Evolutionary conservation across 1,140 invertebrate genomes (phyloP).

Genomic region (Drosophila subpulchrella): DNA sequence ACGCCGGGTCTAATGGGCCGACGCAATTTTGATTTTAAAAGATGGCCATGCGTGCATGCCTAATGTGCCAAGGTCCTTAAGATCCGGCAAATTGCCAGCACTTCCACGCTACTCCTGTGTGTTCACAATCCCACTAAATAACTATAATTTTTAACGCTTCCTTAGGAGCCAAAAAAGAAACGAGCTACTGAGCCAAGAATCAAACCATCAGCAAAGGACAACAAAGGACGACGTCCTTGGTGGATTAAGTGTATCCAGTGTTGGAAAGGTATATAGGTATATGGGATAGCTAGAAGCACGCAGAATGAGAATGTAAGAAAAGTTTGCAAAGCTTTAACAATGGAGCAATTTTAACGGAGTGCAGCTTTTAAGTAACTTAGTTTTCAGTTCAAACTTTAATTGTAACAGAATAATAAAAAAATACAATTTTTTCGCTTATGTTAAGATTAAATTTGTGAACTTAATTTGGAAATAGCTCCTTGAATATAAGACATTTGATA

Average conservation of each 20-base stretch:
- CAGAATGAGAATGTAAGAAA: background rate
- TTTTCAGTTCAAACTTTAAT: too few relatives aligned
- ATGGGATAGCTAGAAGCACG: background rate
- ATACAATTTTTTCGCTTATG: too few relatives aligned
- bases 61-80: slow-evolving; percentile 61
- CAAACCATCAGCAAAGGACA: slow-evolving; percentile 45
- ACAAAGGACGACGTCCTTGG: slow-evolving; percentile 33
- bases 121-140: slow-evolving; percentile 56
- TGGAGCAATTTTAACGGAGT: background rate
- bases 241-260: background rate
- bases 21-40: slow-evolving; percentile 68
- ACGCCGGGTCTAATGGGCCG: slow-evolving; percentile 52
- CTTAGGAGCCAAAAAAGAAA: slow-evolving; percentile 33
- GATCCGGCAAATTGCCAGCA: slow-evolving; percentile 33
- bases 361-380: too few relatives aligned
- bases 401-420: too few relatives aligned
- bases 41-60: slow-evolving; percentile 71
- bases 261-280: background rate
- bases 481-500: too few relatives aligned
- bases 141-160: slow-evolving; percentile 78
- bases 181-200: slow-evolving; percentile 51
- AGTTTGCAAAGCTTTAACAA: background rate
- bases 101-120: background rate
- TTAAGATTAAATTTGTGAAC: too few relatives aligned
- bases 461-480: too few relatives aligned